Conservation (phyloP, 1,140 invertebrate genomes). For the Microplitis demolitor region DNA sequence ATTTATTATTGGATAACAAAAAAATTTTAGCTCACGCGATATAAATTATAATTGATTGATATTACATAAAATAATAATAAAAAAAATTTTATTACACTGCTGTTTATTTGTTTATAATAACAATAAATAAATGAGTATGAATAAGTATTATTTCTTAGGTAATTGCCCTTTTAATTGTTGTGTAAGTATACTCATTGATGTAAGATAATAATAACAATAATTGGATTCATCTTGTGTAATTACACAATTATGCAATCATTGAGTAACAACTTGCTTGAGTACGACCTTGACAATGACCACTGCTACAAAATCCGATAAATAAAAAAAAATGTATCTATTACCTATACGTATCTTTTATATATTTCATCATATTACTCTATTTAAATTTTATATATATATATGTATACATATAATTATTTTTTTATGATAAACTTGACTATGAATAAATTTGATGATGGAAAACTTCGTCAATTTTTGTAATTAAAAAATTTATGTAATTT, state of each 20-base stretch:
- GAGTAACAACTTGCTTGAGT: not conserved
- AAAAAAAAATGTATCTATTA: no score
- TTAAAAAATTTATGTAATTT: no score
- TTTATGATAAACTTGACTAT: no score
- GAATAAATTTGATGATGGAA: no score
- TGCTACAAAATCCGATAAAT: not conserved
- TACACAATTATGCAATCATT: slow-evolving; percentile 23
- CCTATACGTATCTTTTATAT: no score
- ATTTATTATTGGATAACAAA: no score
- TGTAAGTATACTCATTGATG: not conserved
- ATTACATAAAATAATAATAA: not conserved
- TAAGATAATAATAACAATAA: not conserved
- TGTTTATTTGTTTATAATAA: not conserved
- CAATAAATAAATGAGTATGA: not conserved
- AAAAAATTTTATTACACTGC: not conserved
- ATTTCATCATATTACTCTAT: no score
- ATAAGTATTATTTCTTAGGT: not conserved
- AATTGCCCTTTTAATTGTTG: slow-evolving; percentile 10
- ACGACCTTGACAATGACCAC: slow-evolving; percentile 29
- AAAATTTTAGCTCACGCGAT: no score
- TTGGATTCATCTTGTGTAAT: not conserved
- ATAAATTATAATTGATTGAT: no score
- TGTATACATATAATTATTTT: no score
- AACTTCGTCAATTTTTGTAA: no score
- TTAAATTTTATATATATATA: no score